A percentile compares a stretch with the other conserved stretches of the same genome.
These are phyloP conservation scores for Drosophila vallismaia DNA, from an alignment of 2,888 invertebrate genomes.

Conservation along the genomic window DNA sequence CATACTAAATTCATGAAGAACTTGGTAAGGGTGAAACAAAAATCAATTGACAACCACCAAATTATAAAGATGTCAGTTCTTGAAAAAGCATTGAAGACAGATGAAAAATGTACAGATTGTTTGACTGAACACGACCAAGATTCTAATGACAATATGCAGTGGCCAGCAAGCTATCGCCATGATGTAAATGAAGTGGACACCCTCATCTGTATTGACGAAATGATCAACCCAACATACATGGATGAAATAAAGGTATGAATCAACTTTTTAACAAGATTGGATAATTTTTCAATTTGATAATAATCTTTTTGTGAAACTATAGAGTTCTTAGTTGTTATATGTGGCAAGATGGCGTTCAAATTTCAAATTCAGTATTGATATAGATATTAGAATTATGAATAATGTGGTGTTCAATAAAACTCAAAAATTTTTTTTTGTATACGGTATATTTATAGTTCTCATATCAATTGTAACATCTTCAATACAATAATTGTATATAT, in stretches of 20 bases:
- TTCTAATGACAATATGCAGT: constrained; percentile 13
- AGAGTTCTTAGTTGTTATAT: too few species aligned
- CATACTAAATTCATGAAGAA: constrained; percentile 1
- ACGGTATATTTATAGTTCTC: too few species aligned
- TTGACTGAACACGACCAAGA: constrained; percentile 14
- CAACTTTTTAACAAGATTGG: constrained; percentile 50
- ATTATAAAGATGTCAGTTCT: neutral
- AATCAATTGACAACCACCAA: neutral
- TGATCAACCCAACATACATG: constrained; percentile 65
- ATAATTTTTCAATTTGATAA: neutral
- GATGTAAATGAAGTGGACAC: constrained; percentile 18
- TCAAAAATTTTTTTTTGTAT: too few species aligned
- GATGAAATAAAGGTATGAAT: constrained; percentile 71
- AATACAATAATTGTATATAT: too few species aligned
- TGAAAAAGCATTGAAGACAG: neutral
- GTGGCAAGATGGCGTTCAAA: too few species aligned
- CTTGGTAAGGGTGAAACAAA: neutral
- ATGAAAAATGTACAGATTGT: neutral
- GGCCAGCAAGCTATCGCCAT: constrained; percentile 25
- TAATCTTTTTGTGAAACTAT: too few species aligned
- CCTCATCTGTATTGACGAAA: constrained; percentile 49
- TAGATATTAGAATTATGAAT: too few species aligned
- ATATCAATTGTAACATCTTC: too few species aligned
- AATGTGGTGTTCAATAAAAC: too few species aligned
- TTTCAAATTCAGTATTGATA: too few species aligned